These are phyloP conservation scores for Sigmodon hispidus DNA, from an alignment of 2,113 vertebrate genomes.

Conservation along the genomic window DNA sequence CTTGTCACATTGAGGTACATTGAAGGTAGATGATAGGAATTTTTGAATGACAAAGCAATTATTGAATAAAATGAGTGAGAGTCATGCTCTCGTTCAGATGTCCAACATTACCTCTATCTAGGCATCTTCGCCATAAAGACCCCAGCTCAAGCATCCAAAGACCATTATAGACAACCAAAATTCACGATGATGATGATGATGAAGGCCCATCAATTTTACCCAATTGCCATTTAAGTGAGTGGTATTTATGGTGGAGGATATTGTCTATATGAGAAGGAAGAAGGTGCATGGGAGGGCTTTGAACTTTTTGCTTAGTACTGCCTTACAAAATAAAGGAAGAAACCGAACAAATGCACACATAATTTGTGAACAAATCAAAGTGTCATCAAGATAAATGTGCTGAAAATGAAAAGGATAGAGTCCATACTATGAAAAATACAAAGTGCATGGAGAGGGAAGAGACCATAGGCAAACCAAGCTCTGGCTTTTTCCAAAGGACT, in stretches of 20 bases:
- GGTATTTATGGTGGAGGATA: no score
- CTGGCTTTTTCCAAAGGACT: not conserved
- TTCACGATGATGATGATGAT: not conserved
- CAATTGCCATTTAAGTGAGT: not conserved
- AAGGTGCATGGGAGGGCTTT: not conserved
- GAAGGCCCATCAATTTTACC: not conserved
- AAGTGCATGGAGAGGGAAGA: not conserved
- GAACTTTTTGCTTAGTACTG: not conserved
- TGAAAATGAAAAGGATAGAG: not conserved
- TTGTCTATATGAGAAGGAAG: not conserved
- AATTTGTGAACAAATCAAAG: slow-evolving; percentile 28
- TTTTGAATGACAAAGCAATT: not conserved
- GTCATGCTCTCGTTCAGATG: not conserved
- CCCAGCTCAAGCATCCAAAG: not conserved
- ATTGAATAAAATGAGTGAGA: not conserved
- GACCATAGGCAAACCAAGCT: not conserved
- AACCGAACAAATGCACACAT: not conserved
- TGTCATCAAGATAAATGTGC: slow-evolving; percentile 18
- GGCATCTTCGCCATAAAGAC: not conserved
- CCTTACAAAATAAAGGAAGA: not conserved
- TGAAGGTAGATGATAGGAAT: not conserved
- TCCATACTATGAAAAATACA: not conserved
- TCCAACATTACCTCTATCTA: not conserved
- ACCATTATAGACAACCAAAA: not conserved
- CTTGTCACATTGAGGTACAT: not conserved